These are phyloP conservation scores for Tigriopus japonicus DNA, from an alignment of 1,140 invertebrate species.

Conservation along the genomic window DNA sequence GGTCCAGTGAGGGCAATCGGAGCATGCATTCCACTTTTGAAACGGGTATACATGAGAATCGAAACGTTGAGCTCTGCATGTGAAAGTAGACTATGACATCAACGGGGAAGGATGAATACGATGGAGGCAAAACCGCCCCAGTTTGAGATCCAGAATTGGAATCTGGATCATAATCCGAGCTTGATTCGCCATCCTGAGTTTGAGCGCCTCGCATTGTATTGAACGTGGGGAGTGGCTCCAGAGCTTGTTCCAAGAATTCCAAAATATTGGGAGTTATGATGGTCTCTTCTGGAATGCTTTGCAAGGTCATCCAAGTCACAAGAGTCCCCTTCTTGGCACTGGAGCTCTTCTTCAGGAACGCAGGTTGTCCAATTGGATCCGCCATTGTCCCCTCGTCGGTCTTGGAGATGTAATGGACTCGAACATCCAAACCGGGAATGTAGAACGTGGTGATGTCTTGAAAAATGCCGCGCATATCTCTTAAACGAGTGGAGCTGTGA, in stretches of 20 bases:
- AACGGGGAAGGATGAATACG: constrained; percentile 71
- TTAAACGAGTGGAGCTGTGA: constrained; percentile 1
- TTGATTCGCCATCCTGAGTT: constrained; percentile 8
- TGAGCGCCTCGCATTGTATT: constrained; percentile 16
- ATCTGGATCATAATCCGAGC: constrained; percentile 16
- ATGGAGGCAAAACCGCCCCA: constrained; percentile 23
- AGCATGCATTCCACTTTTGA: constrained; percentile 91
- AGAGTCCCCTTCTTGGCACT: constrained; percentile 64
- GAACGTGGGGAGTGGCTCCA: constrained; percentile 62
- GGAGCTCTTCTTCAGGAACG: constrained; percentile 20
- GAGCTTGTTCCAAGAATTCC: constrained; percentile 80
- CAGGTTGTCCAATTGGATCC: not conserved
- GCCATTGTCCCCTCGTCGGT: not conserved
- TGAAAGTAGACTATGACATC: constrained; percentile 97
- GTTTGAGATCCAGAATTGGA: constrained; percentile 16
- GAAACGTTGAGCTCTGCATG: constrained; percentile 87
- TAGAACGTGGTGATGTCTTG: constrained; percentile 47
- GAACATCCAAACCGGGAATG: constrained; percentile 82
- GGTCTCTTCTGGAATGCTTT: constrained; percentile 87
- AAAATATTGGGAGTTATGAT: constrained; percentile 84
- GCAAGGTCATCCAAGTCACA: constrained; percentile 85
- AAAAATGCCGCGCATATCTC: not conserved
- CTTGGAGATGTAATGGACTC: constrained; percentile 34
- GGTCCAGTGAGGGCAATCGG: constrained; percentile 80
- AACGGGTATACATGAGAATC: constrained; percentile 84